Base-by-base conservation (phyloP, 1,140 invertebrate genomes). In the Drosophila subpulchrella region DNA sequence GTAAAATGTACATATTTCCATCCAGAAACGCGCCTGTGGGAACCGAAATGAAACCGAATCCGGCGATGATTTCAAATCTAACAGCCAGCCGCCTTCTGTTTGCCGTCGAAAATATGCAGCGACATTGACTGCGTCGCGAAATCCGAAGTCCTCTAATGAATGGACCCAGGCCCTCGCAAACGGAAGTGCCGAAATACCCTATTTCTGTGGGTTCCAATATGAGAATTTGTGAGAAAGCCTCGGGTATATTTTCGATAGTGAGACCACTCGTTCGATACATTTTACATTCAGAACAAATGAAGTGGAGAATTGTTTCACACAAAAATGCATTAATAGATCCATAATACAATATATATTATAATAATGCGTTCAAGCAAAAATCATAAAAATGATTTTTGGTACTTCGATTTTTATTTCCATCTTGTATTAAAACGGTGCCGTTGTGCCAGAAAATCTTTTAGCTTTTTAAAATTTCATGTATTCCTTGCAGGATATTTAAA, bases 101-200 rank as follows among this genome's bases (percentile, higher is more conserved):
- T 50, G 38, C 60, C 34, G 41, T 12, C 41, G 50, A 42, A 77
- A 72, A 76, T 65, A 65, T 76, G 59, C 78, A 80, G n/a, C 46
- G 70, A 71, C 56, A 76, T 48, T 66, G 79, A 48, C 48, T 34
- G 59, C 57, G 47, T 13, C n/a, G 46, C 59, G 74, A 67, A 83
- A 82, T 83, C 59, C 41, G 80, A 78, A 56, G 65, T 50, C 71
- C 71, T 62, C 60, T 83, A 84, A 83, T 83, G 81, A 83, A 83
- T 84, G 80, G 80, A 67, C 81, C 62, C 63, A 38, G 53, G 10
- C 24, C 39, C 15, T 17, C 65, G 34, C 17, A 47, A 44, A 34
- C 38, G 15, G 12, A 50, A 39, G 56, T 61, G 55, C 34, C n/a
- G 12, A 42, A 55, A 57, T 38, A 27, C 15, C 12, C 10, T 7